phyloP scores from a whole-genome alignment of 2,797 vertebrate species.

The Myotis myotis region DNA sequence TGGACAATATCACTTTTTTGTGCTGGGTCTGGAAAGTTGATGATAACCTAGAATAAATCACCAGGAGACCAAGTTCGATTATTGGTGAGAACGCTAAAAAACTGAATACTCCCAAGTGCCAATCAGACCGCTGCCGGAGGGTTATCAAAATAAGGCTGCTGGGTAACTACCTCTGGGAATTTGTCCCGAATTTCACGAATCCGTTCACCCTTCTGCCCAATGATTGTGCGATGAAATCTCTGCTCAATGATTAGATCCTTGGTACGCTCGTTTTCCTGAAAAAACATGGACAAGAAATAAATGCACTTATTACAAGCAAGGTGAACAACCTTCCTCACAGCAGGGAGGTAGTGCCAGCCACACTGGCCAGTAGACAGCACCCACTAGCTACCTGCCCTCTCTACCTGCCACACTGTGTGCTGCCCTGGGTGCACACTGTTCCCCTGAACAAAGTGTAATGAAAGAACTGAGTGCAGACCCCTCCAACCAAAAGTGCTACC shows the following conservation, averaged over 20 bases:
- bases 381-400: fast-evolving
- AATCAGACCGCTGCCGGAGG: fast-evolving
- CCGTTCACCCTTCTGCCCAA: conserved; percentile 98
- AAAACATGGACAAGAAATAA: background rate
- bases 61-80: background rate
- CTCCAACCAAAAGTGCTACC: fast-evolving
- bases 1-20: conserved; percentile 98
- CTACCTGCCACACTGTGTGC: fast-evolving
- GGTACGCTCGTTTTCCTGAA: conserved; percentile 98
- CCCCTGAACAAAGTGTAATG: fast-evolving
- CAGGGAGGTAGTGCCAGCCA: background rate
- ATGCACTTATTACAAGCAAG: background rate
- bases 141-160: fast-evolving
- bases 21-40: conserved; percentile 98
- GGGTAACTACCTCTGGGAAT: conserved; percentile 92
- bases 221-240: conserved; percentile 98
- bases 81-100: too few relatives aligned
- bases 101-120: background rate
- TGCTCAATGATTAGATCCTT: conserved; percentile 99
- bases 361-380: background rate
- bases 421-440: fast-evolving
- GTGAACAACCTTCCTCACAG: background rate
- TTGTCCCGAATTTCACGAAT: conserved; percentile 98
- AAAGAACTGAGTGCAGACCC: background rate
- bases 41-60: conserved; percentile 90